Base-by-base conservation (phyloP, 2,888 invertebrate genomes). In the Drosophila siamana region DNA sequence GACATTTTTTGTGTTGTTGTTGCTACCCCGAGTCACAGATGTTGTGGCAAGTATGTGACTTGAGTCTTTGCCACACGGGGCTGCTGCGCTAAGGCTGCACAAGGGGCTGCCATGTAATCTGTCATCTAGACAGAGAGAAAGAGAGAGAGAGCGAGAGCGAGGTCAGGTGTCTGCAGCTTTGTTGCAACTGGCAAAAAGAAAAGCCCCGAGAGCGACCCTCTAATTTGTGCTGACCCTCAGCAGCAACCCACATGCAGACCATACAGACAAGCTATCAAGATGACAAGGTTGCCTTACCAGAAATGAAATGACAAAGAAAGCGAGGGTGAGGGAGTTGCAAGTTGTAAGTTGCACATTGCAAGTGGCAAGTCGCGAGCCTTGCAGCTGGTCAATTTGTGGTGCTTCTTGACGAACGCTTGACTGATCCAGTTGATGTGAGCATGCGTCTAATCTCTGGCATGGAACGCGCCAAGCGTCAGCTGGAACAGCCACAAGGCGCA, bases 381-480 rank as follows among this genome's bases (percentile, higher is more conserved):
- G 78, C 78, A 80, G 81, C 80, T 79, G 78, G 78, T 48, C 78
- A 69, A 55, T 13, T 55, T 74, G 56, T 61, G 44, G 60, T 60
- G 51, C 69, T 65, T 64, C 74, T 70, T 64, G 13, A 15, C 36
- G 7, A 88, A 57, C 79, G 83, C 70, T 74, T 77, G 68, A 88
- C 77, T 82, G 80, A 74, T 43, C 69, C 77, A 86, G 88, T 86
- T 84, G 83, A 84, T 84, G 69, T 76, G 74, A 33, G 30, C 30
- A 13, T 28, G 16, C 22, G 48, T 52, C 65, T 69, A 76, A 76
- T 76, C 33, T 38, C 76, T 78, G 78, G 69, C 62, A 24, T 66
- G 78, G 64, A 55, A 78, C 78, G 74, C 40, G 78, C 52, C 48
- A 47, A 56, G 66, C 66, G 83, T 88, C 83, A 83, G 80, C 83